These are phyloP conservation scores for Menura novaehollandiae DNA, from an alignment of 2,113 vertebrate species.

Conservation along the genomic window DNA sequence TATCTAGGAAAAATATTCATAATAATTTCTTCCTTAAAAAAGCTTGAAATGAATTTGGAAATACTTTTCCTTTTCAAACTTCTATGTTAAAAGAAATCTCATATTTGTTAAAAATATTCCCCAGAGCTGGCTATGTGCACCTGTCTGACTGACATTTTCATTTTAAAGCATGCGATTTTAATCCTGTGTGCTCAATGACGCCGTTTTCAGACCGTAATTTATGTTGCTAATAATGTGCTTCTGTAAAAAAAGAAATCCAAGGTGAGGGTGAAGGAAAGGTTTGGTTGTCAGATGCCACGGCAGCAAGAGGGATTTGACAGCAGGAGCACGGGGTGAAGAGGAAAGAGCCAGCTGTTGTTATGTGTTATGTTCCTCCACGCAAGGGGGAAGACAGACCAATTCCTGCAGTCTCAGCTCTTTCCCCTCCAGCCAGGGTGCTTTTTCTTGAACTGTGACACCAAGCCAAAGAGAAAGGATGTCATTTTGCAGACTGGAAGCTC, in stretches of 20 bases:
- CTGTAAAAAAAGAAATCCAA: not conserved
- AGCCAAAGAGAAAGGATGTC: not conserved
- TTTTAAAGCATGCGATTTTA: not conserved
- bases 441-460: not conserved
- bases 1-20: not conserved
- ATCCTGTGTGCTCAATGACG: not conserved
- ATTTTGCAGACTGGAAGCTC: not conserved
- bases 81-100: not conserved
- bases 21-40: not conserved
- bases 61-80: not conserved
- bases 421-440: not conserved
- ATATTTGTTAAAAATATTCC: not conserved
- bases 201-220: not conserved
- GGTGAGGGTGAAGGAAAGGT: constrained; percentile 7
- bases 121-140: not conserved
- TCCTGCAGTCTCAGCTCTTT: not conserved
- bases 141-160: not conserved
- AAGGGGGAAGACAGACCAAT: not conserved
- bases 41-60: not conserved
- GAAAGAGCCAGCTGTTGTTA: not conserved
- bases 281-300: not conserved
- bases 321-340: not conserved
- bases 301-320: not conserved
- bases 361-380: not conserved
- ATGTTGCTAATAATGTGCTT: not conserved